Base-by-base conservation (phyloP, 1,140 invertebrate genomes). In the Zaprionus inermis region DNA sequence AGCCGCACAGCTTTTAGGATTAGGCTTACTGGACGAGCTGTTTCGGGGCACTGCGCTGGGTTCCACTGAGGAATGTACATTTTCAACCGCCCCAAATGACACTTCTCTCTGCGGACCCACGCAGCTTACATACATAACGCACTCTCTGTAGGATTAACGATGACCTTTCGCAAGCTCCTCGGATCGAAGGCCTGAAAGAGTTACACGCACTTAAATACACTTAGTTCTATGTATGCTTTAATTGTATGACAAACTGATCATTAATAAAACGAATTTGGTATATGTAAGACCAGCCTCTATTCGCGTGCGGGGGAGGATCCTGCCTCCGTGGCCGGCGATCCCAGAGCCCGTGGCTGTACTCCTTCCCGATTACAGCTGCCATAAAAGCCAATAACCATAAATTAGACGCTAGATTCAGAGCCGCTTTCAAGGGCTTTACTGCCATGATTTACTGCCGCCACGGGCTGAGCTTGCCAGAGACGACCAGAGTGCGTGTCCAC, bases 181-280 rank as follows among this genome's bases (percentile, higher is more conserved):
- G 24, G 24, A 28, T 28, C 24, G 51, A 57, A 44, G 56, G 72
- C 54, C 70, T 49, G 60, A 69, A 57, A 67, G 68, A 72, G 67
- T 76, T 74, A 70, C 77, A 63, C 61, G 41, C 28, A 74, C 59
- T 64, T 73, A 69, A 68, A 61, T 82, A 66, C 60, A 68, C 38
- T 44, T 60, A 61, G 36, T 68, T 52, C 57, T 63, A 79, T 82
- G 70, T 85, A 86, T 86, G 82, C 82, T 86, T 86, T 88, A 86
- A 86, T 88, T 88, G 82, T 86, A 86, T 86, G 82, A 86, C 83
- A 86, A 85, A 74, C 75, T 86, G 72, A 88, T 79, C 61, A 86
- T 82, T 77, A 86, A 86, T 86, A 86, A 86, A 86, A 73, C 58
- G 65, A 83, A 88, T 71, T 81, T 59, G 78, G 72, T 88, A 86